Percentiles rank a stretch among this genome's conserved stretches.
These are phyloP conservation scores for Lobophora halterata DNA, from an alignment of 2,888 invertebrate genomes.

Conservation along the genomic window DNA sequence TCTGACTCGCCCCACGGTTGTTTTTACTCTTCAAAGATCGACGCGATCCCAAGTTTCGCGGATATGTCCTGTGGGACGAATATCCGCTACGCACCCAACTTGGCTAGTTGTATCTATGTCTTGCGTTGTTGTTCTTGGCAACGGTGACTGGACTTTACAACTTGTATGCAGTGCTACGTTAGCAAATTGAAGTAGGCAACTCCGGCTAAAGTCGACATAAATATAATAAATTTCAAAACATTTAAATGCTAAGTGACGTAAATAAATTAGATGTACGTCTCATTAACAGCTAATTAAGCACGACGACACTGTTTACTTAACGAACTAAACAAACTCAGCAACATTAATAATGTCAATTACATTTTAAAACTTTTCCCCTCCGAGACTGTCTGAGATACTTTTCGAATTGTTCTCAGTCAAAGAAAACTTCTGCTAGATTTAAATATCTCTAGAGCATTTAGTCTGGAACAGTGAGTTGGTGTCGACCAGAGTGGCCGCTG, in stretches of 20 bases:
- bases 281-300: conserved; percentile 12
- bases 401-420: conserved; percentile 48
- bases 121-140: conserved; percentile 34
- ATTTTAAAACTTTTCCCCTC: conserved; percentile 44
- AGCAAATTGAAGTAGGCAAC: conserved; percentile 21
- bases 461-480: conserved; percentile 41
- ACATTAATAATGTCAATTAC: conserved; percentile 51
- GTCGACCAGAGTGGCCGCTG: conserved; percentile 41
- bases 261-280: too few relatives aligned
- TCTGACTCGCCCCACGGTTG: conserved; percentile 50
- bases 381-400: conserved; percentile 37
- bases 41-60: conserved; percentile 43
- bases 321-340: conserved; percentile 26
- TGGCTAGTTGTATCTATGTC: conserved; percentile 27
- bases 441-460: conserved; percentile 65
- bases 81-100: conserved; percentile 29
- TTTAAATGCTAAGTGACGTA: too few relatives aligned
- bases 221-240: too few relatives aligned
- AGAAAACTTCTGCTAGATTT: conserved; percentile 58
- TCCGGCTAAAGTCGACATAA: conserved; percentile 14
- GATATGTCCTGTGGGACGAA: conserved; percentile 42
- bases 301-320: conserved; percentile 21
- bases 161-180: conserved; percentile 25
- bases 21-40: conserved; percentile 53
- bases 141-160: conserved; percentile 24